Evolutionary conservation across 2,113 vertebrate species (phyloP), one percentile per base, ranked within the genome.

Genomic region (Colius striatus): DNA sequence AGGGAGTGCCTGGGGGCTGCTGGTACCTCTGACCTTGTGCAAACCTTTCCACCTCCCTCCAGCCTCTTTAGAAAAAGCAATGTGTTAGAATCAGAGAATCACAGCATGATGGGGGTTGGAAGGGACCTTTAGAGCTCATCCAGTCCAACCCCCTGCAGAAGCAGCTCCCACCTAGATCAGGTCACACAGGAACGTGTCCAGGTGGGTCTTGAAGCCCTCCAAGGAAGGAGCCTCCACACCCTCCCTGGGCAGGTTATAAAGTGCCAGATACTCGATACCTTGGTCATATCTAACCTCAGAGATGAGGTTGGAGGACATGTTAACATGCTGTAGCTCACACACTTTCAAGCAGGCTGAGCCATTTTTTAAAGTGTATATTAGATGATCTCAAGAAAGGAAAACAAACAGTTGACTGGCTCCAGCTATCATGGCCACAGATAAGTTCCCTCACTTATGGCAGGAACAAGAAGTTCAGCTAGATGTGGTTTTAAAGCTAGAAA

Each of bases 1-100:
- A 62, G 27, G 57, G 45, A 91, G n/a, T 0, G 0, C 7, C 23
- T 2, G 1, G 58, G 25, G 45, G 55, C 74, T 81, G n/a, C 71
- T 73, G 50, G 43, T n/a, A 23, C 55, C 63, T 80, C 74, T 51
- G 75, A 67, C 32, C 43, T 63, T 13, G 0, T 5, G 13, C 51
- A 89, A 84, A 50, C 21, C 34, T 61, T 51, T 80, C 25, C 22
- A 58, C 22, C 13, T 57, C 71, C 51, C 82, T 21, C 6, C 36
- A 81, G 51, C 23, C 62, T 75, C 51, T 51, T n/a, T 25, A 86
- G 86, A 47, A 74, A 43, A 43, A 20, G 17, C 5, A 2, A 47
- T 0, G 0, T 29, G 51, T 21, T 80, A 65, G 34, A 19, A 86
- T 41, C 38, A 41, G 9, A 41, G 38, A 41, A 41, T 41, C 38